Conservation (phyloP, 2,113 vertebrate genomes). For the Clarias macrocephalus region DNA sequence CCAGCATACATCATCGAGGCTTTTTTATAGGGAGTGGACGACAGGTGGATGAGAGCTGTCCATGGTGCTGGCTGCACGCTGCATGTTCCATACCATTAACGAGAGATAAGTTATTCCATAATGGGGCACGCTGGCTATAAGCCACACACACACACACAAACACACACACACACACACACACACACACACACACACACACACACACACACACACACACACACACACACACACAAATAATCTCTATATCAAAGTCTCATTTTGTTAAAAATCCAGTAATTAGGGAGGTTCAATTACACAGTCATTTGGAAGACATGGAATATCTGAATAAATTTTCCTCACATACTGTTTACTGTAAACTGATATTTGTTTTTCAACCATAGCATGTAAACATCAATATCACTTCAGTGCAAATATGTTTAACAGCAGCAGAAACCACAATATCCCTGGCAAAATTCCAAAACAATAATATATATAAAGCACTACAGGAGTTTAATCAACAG, state of each 20-base stretch:
- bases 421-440: not conserved
- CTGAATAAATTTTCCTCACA: not conserved
- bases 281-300: not conserved
- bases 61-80: too few species aligned
- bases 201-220: too few species aligned
- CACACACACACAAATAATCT: too few species aligned
- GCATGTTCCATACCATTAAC: too few species aligned
- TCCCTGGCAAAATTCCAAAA: not conserved
- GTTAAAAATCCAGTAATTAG: not conserved
- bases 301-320: not conserved
- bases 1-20: too few species aligned
- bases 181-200: too few species aligned
- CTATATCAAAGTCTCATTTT: not conserved
- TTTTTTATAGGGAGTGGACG: too few species aligned
- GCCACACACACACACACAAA: too few species aligned
- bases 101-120: too few species aligned
- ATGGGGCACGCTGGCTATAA: too few species aligned
- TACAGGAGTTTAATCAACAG: not conserved
- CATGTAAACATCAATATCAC: not conserved
- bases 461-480: not conserved
- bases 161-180: too few species aligned
- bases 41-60: too few species aligned
- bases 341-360: not conserved
- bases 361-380: not conserved
- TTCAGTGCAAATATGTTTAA: not conserved